These are phyloP conservation scores for Parnassius glacialis DNA, from an alignment of 2,888 invertebrate species.

Conservation along the genomic window DNA sequence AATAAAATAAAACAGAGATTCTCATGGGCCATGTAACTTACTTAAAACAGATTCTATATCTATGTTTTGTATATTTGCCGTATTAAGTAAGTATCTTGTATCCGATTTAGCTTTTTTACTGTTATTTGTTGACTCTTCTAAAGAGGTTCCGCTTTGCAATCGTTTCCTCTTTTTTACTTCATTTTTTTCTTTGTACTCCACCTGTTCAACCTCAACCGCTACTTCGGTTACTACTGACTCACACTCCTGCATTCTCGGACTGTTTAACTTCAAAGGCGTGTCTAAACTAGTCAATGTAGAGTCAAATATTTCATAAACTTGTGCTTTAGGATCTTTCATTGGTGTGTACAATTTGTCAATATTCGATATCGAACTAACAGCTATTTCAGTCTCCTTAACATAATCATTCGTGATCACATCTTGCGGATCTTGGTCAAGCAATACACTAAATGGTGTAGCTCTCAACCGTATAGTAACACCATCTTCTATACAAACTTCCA, in stretches of 20 bases:
- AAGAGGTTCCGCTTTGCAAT: slow-evolving; percentile 42
- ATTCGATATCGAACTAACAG: slow-evolving; percentile 61
- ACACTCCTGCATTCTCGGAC: slow-evolving; percentile 41
- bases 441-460: slow-evolving; percentile 50
- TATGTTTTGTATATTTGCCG: slow-evolving; percentile 67
- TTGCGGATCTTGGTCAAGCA: slow-evolving; percentile 49
- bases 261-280: slow-evolving; percentile 60
- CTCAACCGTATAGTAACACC: slow-evolving; percentile 58
- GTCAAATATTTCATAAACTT: slow-evolving; percentile 69
- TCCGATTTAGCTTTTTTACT: slow-evolving; percentile 60
- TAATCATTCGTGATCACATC: slow-evolving; percentile 39
- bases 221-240: slow-evolving; percentile 54
- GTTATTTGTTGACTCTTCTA: slow-evolving; percentile 51
- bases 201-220: slow-evolving; percentile 51
- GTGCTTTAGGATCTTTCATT: slow-evolving; percentile 56
- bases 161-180: slow-evolving; percentile 63
- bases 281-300: slow-evolving; percentile 72
- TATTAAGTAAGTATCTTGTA: slow-evolving; percentile 55
- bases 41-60: slow-evolving; percentile 73
- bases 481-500: slow-evolving; percentile 71
- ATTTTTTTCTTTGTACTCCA: slow-evolving; percentile 34
- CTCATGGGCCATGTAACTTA: slow-evolving; percentile 69
- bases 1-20: slow-evolving; percentile 23
- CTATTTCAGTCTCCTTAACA: slow-evolving; percentile 59
- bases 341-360: slow-evolving; percentile 63